Conservation (phyloP, 2,888 invertebrate genomes). For the Belgica antarctica region DNA sequence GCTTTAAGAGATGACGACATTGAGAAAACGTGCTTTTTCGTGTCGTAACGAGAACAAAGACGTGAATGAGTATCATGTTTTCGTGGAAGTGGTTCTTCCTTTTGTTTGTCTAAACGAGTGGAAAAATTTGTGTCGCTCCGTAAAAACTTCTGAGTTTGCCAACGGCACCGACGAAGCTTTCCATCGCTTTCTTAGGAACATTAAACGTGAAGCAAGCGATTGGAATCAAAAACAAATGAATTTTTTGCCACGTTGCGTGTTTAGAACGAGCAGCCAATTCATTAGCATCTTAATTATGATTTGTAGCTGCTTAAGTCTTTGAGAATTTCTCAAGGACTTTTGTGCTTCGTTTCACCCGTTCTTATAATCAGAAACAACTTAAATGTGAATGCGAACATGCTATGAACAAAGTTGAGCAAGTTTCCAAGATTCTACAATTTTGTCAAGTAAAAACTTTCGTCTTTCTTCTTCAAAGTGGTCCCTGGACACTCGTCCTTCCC, state of each 20-base stretch:
- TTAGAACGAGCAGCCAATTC: background rate
- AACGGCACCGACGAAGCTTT: background rate
- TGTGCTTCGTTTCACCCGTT: no score
- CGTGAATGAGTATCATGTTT: background rate
- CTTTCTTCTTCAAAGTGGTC: background rate
- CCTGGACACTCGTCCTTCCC: background rate
- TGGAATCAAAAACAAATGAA: background rate
- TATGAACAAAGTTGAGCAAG: no score
- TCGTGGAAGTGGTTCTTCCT: background rate
- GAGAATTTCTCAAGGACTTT: background rate
- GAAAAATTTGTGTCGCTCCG: background rate
- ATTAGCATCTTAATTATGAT: constrained; percentile 36
- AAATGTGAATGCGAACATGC: no score
- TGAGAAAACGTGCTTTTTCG: background rate
- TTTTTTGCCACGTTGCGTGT: constrained; percentile 14
- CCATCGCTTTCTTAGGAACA: background rate
- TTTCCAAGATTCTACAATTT: no score
- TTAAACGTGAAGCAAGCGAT: background rate
- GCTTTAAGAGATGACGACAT: background rate
- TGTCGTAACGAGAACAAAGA: constrained; percentile 9
- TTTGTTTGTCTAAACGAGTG: no score
- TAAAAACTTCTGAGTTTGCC: background rate
- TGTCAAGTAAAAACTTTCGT: no score
- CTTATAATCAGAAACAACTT: no score
- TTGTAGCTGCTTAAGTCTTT: constrained; percentile 15